Evolutionary conservation across 2,797 vertebrate genomes (phyloP).

Genomic region (Hemibagrus guttatus): DNA sequence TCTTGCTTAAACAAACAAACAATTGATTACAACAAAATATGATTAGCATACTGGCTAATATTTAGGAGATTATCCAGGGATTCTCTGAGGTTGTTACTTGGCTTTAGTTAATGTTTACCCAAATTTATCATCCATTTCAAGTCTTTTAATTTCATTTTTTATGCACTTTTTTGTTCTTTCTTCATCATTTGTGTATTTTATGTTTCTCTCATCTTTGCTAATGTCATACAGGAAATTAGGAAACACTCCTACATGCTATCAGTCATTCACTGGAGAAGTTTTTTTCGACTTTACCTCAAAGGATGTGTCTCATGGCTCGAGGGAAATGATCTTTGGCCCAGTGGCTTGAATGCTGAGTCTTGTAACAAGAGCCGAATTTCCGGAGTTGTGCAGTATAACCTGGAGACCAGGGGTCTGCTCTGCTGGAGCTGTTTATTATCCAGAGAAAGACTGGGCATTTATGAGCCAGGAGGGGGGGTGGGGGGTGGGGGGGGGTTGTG

Average conservation of each 20-base stretch:
- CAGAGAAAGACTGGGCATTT: constrained; percentile 1
- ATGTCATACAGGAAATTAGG: background rate
- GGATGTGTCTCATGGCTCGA: background rate
- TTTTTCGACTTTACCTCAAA: background rate
- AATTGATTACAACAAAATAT: background rate
- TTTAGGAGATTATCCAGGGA: background rate
- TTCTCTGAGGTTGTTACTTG: background rate
- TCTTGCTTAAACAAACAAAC: background rate
- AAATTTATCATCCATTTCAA: background rate
- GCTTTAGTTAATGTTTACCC: background rate
- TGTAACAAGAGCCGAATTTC: background rate
- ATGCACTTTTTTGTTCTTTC: too few species aligned
- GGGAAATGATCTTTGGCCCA: constrained; percentile 6
- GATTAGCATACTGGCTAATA: background rate
- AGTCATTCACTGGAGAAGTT: background rate
- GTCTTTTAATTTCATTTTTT: background rate
- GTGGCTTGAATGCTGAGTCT: background rate
- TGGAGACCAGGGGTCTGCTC: background rate
- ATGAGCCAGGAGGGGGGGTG: background rate
- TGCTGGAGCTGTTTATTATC: constrained; percentile 22
- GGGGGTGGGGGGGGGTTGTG: background rate
- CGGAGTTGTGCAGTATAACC: background rate
- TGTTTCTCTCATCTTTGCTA: background rate
- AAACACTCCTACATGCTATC: background rate
- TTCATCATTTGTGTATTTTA: background rate